Conservation (phyloP, 2,113 vertebrate species). For the Melanerpes aurifrons region DNA sequence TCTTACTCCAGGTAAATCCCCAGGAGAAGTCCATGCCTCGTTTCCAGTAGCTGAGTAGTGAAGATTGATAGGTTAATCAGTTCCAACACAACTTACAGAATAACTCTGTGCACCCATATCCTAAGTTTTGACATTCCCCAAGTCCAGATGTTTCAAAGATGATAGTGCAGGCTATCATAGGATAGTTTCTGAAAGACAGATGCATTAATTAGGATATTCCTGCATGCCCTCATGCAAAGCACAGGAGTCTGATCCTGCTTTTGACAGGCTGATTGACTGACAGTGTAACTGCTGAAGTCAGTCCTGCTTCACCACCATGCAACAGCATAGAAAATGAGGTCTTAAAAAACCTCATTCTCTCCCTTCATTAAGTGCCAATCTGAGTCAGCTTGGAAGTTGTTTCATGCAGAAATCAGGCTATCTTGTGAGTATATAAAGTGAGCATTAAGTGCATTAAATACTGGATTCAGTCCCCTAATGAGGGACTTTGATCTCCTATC, state of each 20-base stretch:
- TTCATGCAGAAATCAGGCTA: neutral
- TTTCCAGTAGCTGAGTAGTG: constrained; percentile 7
- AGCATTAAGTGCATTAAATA: constrained; percentile 21
- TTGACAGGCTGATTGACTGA: neutral
- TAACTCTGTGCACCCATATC: neutral
- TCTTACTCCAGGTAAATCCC: constrained; percentile 22
- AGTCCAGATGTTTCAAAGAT: neutral
- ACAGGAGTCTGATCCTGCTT: neutral
- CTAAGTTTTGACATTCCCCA: neutral
- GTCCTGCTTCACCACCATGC: neutral
- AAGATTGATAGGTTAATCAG: constrained; percentile 50
- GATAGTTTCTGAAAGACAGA: neutral
- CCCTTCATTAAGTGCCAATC: neutral
- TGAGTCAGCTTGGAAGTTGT: neutral
- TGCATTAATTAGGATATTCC: neutral
- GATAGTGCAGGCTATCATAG: neutral
- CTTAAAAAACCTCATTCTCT: neutral
- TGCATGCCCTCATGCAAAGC: neutral
- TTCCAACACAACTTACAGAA: neutral
- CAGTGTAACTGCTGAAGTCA: neutral
- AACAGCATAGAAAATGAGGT: neutral
- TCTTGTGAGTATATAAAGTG: neutral
- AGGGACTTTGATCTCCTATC: constrained; percentile 48
- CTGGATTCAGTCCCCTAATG: constrained; percentile 22
- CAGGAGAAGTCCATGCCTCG: neutral